Evolutionary conservation across 2,888 invertebrate genomes (phyloP), one percentile per base, ranked within the genome.

Genomic region (Odontomyia ornata): DNA sequence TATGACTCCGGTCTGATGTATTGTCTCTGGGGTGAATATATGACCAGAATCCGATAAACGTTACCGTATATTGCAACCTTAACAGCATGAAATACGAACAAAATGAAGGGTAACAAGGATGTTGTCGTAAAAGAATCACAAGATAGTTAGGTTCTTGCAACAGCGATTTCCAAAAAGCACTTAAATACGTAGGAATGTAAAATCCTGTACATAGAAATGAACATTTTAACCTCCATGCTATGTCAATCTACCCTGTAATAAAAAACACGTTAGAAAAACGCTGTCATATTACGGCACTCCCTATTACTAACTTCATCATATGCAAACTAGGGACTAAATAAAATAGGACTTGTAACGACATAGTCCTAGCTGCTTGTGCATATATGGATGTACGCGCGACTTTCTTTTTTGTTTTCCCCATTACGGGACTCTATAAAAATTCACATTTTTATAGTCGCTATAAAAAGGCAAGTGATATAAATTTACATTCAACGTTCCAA

Each of bases 361-460:
- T 47, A 46, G 13, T 30, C 23, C 47, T 46, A 69, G 69, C 47
- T 69, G 25, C 46, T 25, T 23, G 69, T 23, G 25, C 25, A 47
- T 18, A 25, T 25, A 60, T 25, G 43, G 25, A 69, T 25, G 60
- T 23, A 18, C n/a, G 47, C 27, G 18, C 46, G 36, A 15, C 46
- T 15, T 25, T 43, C 43, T n/a, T 69, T 69, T 69, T 69, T 69
- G 47, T 47, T 47, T 47, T 36, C 11, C 47, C 46, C 47, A 69
- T 43, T 21, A 47, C 69, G 23, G 9, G 25, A 47, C 47, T 47
- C 46, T 43, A 69, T 69, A 69, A 69, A 47, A 46, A 69, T 69
- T 69, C 69, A 47, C 69, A 69, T 47, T 69, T 69, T 69, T 69
- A 69, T 69, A 69, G 69, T 69, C 69, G 69, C 69, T 69, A 69